Base-by-base conservation (phyloP, 64 coral and sea anemone species). In the Montipora foliosa region DNA sequence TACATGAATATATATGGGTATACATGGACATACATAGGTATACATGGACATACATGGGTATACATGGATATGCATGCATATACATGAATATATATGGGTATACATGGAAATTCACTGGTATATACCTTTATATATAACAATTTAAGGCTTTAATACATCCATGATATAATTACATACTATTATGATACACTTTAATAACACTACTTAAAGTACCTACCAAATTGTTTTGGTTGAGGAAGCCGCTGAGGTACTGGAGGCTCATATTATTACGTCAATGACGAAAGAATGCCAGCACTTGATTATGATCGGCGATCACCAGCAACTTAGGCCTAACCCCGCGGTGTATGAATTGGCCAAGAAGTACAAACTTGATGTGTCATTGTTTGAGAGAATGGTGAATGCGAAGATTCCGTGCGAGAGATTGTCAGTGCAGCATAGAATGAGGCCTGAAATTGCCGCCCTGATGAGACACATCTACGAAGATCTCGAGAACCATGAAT, bases 251-350 rank as follows among this genome's bases (percentile, higher is more conserved):
- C 82, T 97, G 51, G 95, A 97, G 67, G 92, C 92, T 58, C 95
- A 97, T 72, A 70, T 92, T 21, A 67, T 97, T 59, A 94, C 87
- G 2, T 93, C 92, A 25, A 74, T 97, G 69, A 97, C 83, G 21
- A 87, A 89, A 22, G 89, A 69, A 73, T 95, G 96, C 57, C 87
- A 95, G 45, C 96, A 98, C 44, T 82, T 98, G 81, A 95, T 98
- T 82, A 76, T 97, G 66, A 97, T 97, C 87, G 95, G 95, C 46
- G 95, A 97, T 88, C 95, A 97, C 70, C 77, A 97, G 83, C 95
- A 97, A 62, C 92, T 97, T 12, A 87, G 95, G 83, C 95, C 95
- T 53, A 94, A 77, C 44, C 95, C 95, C 5, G 94, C 77, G 6
- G 95, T 97, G 10, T 97, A 91, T 87, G 71, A 88, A 8, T 78